Evolutionary conservation across 2,888 invertebrate species (phyloP), one percentile per base, ranked within the genome.

Genomic region (Sarcophaga subvicina): DNA sequence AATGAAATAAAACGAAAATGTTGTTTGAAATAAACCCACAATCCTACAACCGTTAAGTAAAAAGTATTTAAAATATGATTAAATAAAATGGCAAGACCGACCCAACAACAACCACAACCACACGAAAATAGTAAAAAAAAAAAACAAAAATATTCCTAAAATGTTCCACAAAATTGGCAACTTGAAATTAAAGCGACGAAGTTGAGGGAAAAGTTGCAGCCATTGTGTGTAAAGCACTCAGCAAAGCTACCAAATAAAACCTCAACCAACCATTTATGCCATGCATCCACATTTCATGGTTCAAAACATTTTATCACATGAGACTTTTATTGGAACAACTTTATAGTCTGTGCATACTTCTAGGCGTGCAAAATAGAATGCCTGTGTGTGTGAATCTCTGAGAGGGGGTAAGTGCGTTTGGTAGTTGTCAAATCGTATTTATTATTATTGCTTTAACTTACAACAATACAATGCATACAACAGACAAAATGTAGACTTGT

Each of bases 351-450:
- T 20, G 54, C 54, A 20, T 67, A 37, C 37, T 27, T 64, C 11
- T 6, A 66, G 37, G 14, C 37, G 37, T 37, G 8, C 37, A 37
- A 37, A 37, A 37, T 6, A 75, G 37, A 80, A 59, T 64, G 37
- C 17, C 49, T 45, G 25, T 54, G n/a, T 22, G 49, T 63, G 63
- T 14, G 47, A 1, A 11, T 17, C 14, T 78, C 22, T 62, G 25
- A 12, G 12, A 20, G 47, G 27, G 22, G 17, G n/a, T 69, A 4
- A 22, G 20, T 80, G 66, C 70, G 45, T 69, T 69, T 60, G 12
- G 10, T 14, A 85, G 73, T 69, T 85, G 77, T 85, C 85, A 85
- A 81, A 77, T 77, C 67, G 73, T 81, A 78, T 85, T 85, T 85
- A 81, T 85, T 81, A 81, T 77, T 76, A 77, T 76, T 79, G 69